Evolutionary conservation across 2,797 vertebrate species (phyloP), one percentile per base, ranked within the genome.

Genomic region (Sebastes matsubarae): DNA sequence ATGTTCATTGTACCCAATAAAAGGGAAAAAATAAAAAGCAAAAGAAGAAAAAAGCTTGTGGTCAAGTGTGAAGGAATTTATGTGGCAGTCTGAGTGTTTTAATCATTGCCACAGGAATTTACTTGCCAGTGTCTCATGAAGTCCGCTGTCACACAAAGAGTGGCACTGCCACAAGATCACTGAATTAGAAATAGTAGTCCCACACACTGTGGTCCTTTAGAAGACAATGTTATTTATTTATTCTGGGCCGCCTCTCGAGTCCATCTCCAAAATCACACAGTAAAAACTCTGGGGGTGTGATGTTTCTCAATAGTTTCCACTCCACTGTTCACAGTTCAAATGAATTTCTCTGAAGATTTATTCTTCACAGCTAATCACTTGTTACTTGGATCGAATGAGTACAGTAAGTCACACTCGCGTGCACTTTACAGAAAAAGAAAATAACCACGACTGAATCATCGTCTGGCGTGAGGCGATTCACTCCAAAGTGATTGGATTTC

Each of bases 281-380:
- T 78, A 83, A 86, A 50, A 92, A 89, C 92, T 90, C 86, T 80
- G 79, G 54, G 80, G 87, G 87, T 92, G 88, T 92, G 89, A 93
- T 91, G 90, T 90, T 92, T 93, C 91, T 91, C 89, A 87, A 87
- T 92, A 88, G 87, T 91, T 92, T 94, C 90, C 89, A 93, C 86
- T 94, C 84, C 81, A 90, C 88, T 88, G 91, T 95, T 93, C 88
- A 76, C 91, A 90, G 82, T 81, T 91, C 80, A 93, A 88, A 93
- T 89, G 80, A 89, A 90, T 93, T 93, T 89, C 85, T 92, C 87
- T 88, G 74, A 83, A 94, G 92, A 94, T 93, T 87, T 94, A 92
- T 93, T 94, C 88, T 93, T 93, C 83, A 84, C 89, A 95, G 93
- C 93, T 95, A 96, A 96, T 96, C 94, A 94, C 93, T 92, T 85